Evolutionary conservation across 2,797 vertebrate species (phyloP), one percentile per base, ranked within the genome.

Genomic region (Rhinoraja longicauda): DNA sequence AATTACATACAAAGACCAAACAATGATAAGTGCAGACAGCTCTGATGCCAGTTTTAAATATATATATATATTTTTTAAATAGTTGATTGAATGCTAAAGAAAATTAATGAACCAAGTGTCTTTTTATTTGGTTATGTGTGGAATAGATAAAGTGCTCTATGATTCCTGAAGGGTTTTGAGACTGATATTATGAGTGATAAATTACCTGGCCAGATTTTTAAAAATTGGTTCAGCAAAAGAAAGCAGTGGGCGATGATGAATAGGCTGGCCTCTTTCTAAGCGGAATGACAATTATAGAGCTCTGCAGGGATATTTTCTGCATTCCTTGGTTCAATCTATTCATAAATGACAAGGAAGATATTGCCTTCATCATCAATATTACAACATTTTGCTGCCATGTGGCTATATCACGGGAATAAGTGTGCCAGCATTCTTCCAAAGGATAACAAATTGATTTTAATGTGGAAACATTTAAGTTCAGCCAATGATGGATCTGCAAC

Each of bases 291-390:
- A 36, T 88, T 88, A 67, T n/a, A 24, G 81, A 57, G 26, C 81
- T n/a, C 81, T 59, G 12, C 81, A 59, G 26, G 24, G 24, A 84
- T 26, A 59, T 36, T 67, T 88, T 36, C n/a, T 67, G 19, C n/a
- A 36, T 88, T 88, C 32, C n/a, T 88, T 36, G 8, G 17, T 88
- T 88, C 84, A 88, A 88, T 67, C 84, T 67, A 36, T 67, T 88
- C 84, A 88, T 88, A 67, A 88, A 32, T 88, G n/a, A 88, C 8
- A 21, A 36, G n/a, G n/a, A 36, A 67, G 62, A 67, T 32, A 32
- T 36, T 8, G n/a, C 29, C 67, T 67, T 8, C n/a, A 88, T 67
- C 84, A 88, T 67, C 84, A 64, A 67, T 64, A 88, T 67, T 67
- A 67, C 62, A 88, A 88, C 62, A 88, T 88, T 64, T 67, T 67